Base-by-base conservation (phyloP, 2,797 vertebrate genomes). In the Zenarchopterus dispar region DNA sequence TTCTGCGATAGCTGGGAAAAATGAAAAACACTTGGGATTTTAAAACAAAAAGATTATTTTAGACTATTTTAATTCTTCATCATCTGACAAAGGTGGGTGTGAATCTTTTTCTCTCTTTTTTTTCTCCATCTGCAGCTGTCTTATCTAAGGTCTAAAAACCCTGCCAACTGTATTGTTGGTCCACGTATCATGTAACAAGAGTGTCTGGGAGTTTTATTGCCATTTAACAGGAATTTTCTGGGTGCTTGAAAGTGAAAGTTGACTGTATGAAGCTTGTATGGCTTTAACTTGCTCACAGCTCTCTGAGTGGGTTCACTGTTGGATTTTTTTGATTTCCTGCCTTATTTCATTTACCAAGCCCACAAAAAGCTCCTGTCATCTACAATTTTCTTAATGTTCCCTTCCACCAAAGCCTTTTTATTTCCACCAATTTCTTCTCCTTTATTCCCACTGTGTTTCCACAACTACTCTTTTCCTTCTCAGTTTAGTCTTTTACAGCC, bases 271-370 rank as follows among this genome's bases (percentile, higher is more conserved):
- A 57, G 24, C 23, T 19, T 56, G 45, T 57, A 49, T 58, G 24
- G 42, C 71, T 70, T 67, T 85, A 49, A 58, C 39, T 73, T 62
- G 21, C 55, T 56, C 64, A 62, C 50, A 49, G 24, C 54, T 54
- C 56, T 54, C 43, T 33, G 18, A 11, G 5, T 56, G 39, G 62
- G 43, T 52, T 63, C 45, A 67, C 5, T 56, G 53, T 48, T 61
- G 61, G 67, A 73, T 72, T 71, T 59, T 47, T 67, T 61, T 0
- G 2, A 56, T 73, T 76, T 76, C 31, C 62, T 71, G 70, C 18
- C 42, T 17, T 13, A 4, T n/a, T 43, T 63, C 22, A 43, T 75
- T 70, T 65, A 3, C 50, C 45, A 43, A 2, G 69, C 72, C 68
- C 47, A 0, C 47, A 58, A 45, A 57, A 19, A 55, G 24, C 53